Base-by-base conservation (phyloP, 2,113 vertebrate genomes). In the Amblyopsis rosae region DNA sequence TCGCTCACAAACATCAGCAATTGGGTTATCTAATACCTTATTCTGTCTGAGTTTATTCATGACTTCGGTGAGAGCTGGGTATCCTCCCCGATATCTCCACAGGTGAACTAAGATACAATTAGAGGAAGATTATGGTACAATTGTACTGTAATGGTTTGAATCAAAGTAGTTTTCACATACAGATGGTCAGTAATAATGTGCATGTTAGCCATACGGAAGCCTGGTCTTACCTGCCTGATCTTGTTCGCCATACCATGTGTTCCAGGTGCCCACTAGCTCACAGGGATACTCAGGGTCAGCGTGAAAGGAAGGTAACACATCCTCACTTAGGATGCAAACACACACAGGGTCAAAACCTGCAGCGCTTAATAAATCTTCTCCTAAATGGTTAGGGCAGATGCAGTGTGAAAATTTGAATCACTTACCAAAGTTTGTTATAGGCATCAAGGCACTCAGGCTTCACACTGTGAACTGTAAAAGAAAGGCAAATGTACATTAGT, bases 241-340 rank as follows among this genome's bases (percentile, higher is more conserved):
- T 83, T 99, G 98, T 82, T 99, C 98, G 86, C 98, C 98, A 72
- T 99, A 99, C 98, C 98, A 99, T 56, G 98, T 99, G 92, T 99
- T 99, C 98, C 98, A 99, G 48, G 96, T 99, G 61, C 98, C 97
- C 89, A 98, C 96, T 88, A 99, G 92, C 85, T 97, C 93, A 92
- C 96, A 99, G 16, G 97, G 95, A 88, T 97, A 99, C 62, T 95
- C 91, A 58, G 94, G 92, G 84, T 95, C 93, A 70, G 92, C 87
- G 6, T 99, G 95, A 84, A 99, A 95, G 73, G 95, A 94, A 84
- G 96, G 94, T 88, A 99, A 89, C 70, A 98, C 92, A 15, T 94
- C 92, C 88, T 96, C 94, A 93, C 97, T 99, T 59, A 85, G 53
- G 46, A 70, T 0, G 73, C 6, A 80, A 45, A 65, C 50, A 61